Evolutionary conservation across 2,797 vertebrate genomes (phyloP), one percentile per base, ranked within the genome.

Genomic region (Sternarchorhynchus goeldii): DNA sequence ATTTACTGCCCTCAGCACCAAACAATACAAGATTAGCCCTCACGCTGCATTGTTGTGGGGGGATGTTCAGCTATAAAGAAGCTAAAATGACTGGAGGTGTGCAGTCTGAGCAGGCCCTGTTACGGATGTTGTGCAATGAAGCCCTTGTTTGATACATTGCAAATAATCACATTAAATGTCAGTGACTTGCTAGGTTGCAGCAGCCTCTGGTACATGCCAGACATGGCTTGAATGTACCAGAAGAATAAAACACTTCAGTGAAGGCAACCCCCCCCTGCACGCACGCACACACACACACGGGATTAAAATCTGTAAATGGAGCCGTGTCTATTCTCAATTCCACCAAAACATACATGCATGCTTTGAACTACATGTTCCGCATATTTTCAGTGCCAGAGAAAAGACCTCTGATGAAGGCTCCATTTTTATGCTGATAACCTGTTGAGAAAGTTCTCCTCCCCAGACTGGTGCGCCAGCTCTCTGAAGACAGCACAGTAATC

Each of bases 131-230:
- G 32, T 50, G 8, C 16, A 69, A 45, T n/a, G 21, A 45, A 8
- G 63, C n/a, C 25, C 16, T 3, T 21, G 0, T 31, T 39, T 79
- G 21, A 71, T 31, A 65, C 59, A 50, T 59, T 31, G 53, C 41
- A 71, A 64, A 71, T 70, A 71, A 71, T 71, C 45, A 18, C 36
- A 53, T 71, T 25, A 8, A 78, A 20, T 25, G 25, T 58, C 55
- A 58, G 58, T 55, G 55, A 18, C 55, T 73, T 58, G 60, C 55
- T 58, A 66, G 55, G 41, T 50, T 16, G 5, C 56, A 66, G 32
- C 31, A 16, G 58, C 57, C 45, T n/a, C n/a, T n/a, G 16, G 10
- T 34, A 6, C 14, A 34, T 70, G 67, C 67, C 50, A 70, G 69
- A 65, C 25, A 45, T 66, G 41, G 3, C 50, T 7, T 21, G 58